Base-by-base conservation (phyloP, 1,140 invertebrate species). In the Atta colombica region DNA sequence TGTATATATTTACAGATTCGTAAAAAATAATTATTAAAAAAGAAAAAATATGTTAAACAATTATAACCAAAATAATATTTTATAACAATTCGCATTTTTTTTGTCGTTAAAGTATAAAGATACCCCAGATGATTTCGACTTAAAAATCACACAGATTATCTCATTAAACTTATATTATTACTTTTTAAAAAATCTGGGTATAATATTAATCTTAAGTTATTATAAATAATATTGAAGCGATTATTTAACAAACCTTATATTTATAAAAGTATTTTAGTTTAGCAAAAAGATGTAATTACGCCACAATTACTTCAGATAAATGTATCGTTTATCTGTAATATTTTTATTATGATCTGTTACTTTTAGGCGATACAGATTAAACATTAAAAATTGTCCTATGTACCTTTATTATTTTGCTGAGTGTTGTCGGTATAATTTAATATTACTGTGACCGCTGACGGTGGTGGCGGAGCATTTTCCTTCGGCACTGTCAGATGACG, bases 401-500 rank as follows among this genome's bases (percentile, higher is more conserved):
- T 92, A 95, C 95, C 92, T 92, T 94, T 94, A 81, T 94, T 95
- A 77, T 94, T 95, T 58, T 93, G 91, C 31, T 92, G 93, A 89
- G 92, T 94, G 74, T 92, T 94, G 75, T 58, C 93, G 18, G 89
- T 86, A 1, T 93, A 90, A 51, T 91, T 93, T 2, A 95, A 77
- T 75, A 95, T 93, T 6, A 72, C 53, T 7, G 94, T 95, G 8
- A 95, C 94, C 2, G 93, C 77, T 4, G 92, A 92, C 35, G 91
- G 93, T 10, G 93, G 95, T 0, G 94, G 94, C 16, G 95, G 95
- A 16, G 96, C 96, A 87, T 96, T 96, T 88, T 96, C 96, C 87
- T 95, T 96, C 10, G 96, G 95, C 51, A 96, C 95, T 2, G 94
- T 94, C 2, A 96, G 86, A 69, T 96, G 95, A 81, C 94, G 92